phyloP scores from a whole-genome alignment of 2,797 vertebrate genomes.

The Parauchenoglanis ngamensis region DNA sequence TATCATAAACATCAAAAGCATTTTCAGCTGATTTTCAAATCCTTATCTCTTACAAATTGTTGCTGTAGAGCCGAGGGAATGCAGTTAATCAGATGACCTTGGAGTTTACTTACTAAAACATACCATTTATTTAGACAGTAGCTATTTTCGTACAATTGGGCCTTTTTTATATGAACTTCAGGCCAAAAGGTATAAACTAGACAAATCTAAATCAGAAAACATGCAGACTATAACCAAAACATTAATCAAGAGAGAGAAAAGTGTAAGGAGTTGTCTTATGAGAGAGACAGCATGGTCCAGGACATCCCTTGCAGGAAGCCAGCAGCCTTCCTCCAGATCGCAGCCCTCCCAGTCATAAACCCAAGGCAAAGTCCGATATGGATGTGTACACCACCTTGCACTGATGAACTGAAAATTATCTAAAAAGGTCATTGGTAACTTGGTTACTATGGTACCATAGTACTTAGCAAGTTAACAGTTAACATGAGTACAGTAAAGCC shows the following conservation, averaged over 20 bases:
- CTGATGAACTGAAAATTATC: not conserved
- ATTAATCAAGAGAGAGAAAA: not conserved
- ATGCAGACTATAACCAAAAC: not conserved
- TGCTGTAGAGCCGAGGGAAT: not conserved
- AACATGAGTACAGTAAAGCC: not conserved
- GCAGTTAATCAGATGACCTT: conserved; percentile 17
- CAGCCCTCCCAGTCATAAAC: not conserved
- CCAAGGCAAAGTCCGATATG: not conserved
- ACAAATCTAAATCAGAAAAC: not conserved
- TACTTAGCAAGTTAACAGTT: not conserved
- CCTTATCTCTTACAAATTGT: not conserved
- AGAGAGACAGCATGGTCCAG: not conserved
- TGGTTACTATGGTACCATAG: no score
- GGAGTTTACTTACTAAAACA: not conserved
- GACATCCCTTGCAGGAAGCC: conserved; percentile 17
- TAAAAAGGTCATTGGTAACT: not conserved
- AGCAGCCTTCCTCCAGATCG: conserved; percentile 1
- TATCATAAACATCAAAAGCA: not conserved
- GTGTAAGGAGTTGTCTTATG: not conserved
- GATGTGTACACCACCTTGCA: not conserved
- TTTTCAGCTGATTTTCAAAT: not conserved
- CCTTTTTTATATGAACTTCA: not conserved
- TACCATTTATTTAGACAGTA: not conserved
- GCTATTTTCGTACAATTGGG: no score
- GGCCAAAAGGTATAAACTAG: not conserved